A percentile compares a stretch with the other conserved stretches of the same genome.
These are phyloP conservation scores for Maniola jurtina DNA, from an alignment of 1,140 invertebrate genomes.

Conservation along the genomic window DNA sequence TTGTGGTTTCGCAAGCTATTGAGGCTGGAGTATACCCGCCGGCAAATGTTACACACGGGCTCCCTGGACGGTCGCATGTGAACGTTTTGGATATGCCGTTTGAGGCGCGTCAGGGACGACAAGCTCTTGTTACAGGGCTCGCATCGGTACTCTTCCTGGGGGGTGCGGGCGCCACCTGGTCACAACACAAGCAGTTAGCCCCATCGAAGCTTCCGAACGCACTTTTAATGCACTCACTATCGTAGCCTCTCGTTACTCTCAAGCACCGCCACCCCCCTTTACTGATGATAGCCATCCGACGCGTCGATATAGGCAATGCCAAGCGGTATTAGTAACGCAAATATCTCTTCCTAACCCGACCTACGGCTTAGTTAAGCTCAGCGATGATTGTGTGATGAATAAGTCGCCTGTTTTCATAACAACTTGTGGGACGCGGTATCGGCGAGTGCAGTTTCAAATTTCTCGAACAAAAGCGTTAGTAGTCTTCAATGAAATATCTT, in stretches of 20 bases:
- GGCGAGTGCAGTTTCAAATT: conserved; percentile 51
- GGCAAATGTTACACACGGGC: conserved; percentile 93
- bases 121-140: conserved; percentile 93
- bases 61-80: conserved; percentile 91
- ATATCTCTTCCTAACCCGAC: conserved; percentile 46
- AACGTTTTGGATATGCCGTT: conserved; percentile 92
- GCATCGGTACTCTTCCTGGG: conserved; percentile 89
- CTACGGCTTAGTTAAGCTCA: conserved; percentile 62
- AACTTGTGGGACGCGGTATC: conserved; percentile 32
- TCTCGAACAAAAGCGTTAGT: conserved; percentile 66
- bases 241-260: conserved; percentile 63
- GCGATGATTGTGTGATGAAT: conserved; percentile 53
- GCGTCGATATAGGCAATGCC: conserved; percentile 55
- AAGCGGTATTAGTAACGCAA: conserved; percentile 72
- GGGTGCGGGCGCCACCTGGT: conserved; percentile 78
- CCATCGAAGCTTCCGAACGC: conserved; percentile 76
- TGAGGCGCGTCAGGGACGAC: conserved; percentile 89
- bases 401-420: conserved; percentile 42
- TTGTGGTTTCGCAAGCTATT: conserved; percentile 93
- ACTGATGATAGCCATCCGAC: conserved; percentile 66
- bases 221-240: conserved; percentile 76
- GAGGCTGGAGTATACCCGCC: conserved; percentile 91
- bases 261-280: conserved; percentile 75
- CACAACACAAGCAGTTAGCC: conserved; percentile 77
- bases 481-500: conserved; percentile 67